Percentiles rank a stretch among this genome's conserved stretches.
These are phyloP conservation scores for Zaprionus lachaisei DNA, from an alignment of 1,140 invertebrate genomes.

Conservation along the genomic window DNA sequence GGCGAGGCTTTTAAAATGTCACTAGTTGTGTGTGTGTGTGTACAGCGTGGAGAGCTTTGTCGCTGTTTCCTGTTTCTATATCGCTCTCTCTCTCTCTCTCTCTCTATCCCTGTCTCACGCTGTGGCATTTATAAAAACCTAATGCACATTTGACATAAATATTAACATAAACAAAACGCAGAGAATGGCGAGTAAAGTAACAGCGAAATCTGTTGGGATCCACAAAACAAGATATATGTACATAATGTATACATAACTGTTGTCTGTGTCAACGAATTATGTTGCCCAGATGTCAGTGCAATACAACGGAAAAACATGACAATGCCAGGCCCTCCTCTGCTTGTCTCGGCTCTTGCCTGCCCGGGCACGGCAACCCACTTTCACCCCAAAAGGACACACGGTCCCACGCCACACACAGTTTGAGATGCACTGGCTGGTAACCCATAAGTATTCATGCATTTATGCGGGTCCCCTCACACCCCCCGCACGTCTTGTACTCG, in stretches of 20 bases:
- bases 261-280: constrained; percentile 70
- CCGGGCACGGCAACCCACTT: background rate
- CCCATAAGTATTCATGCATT: constrained; percentile 76
- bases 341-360: too few relatives aligned
- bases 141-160: constrained; percentile 55
- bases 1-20: constrained; percentile 40
- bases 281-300: constrained; percentile 75
- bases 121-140: constrained; percentile 41
- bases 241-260: constrained; percentile 39
- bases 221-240: constrained; percentile 48
- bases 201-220: constrained; percentile 24
- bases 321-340: constrained; percentile 42
- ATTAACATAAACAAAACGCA: constrained; percentile 51
- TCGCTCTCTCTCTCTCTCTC: background rate
- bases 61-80: constrained; percentile 1
- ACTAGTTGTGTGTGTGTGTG: constrained; percentile 21
- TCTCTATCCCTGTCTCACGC: background rate
- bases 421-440: constrained; percentile 53
- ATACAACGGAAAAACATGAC: constrained; percentile 73
- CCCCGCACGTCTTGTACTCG: constrained; percentile 12
- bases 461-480: constrained; percentile 40
- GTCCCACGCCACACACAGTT: constrained; percentile 38
- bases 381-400: constrained; percentile 31
- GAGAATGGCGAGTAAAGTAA: constrained; percentile 14
- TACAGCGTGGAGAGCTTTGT: background rate